Evolutionary conservation across 1,140 invertebrate genomes (phyloP).

Genomic region (Drosophila tani): DNA sequence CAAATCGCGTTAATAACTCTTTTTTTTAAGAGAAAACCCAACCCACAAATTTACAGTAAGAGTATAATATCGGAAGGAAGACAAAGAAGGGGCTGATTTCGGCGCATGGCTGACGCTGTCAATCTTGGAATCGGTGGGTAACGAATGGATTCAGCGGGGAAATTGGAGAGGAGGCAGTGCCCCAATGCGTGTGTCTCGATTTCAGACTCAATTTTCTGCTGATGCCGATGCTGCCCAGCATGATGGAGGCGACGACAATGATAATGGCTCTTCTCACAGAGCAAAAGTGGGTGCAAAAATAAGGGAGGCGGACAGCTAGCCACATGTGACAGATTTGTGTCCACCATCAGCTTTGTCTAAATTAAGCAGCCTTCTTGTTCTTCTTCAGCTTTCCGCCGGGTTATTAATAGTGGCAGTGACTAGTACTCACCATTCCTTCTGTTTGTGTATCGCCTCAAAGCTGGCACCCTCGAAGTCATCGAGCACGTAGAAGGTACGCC

Average conservation of each 20-base stretch:
- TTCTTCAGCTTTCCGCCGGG: background rate
- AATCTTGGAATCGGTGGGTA: constrained; percentile 41
- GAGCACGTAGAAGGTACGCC: constrained; percentile 90
- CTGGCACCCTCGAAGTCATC: constrained; percentile 89
- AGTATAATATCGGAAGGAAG: constrained; percentile 5
- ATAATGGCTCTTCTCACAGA: constrained; percentile 24
- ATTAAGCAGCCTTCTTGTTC: constrained; percentile 39
- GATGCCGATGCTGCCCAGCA: constrained; percentile 29
- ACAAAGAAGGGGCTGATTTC: background rate
- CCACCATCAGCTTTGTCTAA: constrained; percentile 44
- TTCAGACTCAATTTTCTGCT: constrained; percentile 72
- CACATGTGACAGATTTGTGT: constrained; percentile 56
- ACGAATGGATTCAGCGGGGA: constrained; percentile 4
- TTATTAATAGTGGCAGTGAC: constrained; percentile 35
- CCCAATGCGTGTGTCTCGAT: constrained; percentile 72
- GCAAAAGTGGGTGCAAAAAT: constrained; percentile 4
- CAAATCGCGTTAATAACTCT: background rate
- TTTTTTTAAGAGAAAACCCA: background rate
- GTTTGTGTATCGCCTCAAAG: constrained; percentile 88
- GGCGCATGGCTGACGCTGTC: constrained; percentile 56
- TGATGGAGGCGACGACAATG: constrained; percentile 19
- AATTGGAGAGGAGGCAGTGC: constrained; percentile 5
- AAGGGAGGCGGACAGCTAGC: constrained; percentile 21
- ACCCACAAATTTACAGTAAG: background rate
- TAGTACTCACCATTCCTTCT: constrained; percentile 87